phyloP scores from a whole-genome alignment of 2,797 vertebrate genomes.

The Spinus olivaceus region DNA sequence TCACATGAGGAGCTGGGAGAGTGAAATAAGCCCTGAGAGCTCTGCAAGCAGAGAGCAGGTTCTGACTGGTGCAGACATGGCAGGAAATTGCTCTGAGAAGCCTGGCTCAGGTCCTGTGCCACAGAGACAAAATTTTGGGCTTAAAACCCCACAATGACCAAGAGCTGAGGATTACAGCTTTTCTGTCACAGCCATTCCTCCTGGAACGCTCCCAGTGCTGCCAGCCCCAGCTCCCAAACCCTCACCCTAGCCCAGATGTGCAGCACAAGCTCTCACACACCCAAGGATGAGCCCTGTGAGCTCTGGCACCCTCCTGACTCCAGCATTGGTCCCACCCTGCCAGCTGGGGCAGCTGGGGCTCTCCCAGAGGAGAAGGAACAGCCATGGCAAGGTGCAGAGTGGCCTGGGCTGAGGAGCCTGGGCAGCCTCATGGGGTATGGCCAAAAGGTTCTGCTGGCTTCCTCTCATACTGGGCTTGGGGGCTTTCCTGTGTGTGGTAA shows the following conservation, averaged over 20 bases:
- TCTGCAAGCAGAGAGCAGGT: background rate
- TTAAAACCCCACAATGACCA: accelerated
- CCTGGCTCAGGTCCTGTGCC: background rate
- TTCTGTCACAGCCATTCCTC: background rate
- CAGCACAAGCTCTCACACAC: background rate
- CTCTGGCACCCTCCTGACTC: background rate
- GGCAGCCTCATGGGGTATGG: background rate
- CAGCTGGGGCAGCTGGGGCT: background rate
- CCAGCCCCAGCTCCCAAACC: background rate
- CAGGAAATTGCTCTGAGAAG: background rate
- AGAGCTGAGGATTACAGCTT: background rate
- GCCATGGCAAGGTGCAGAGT: too few relatives aligned
- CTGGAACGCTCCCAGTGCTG: background rate
- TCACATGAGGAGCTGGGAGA: background rate
- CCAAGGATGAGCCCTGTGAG: background rate
- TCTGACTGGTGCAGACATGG: background rate
- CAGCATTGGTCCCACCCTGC: background rate
- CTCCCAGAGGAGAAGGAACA: accelerated
- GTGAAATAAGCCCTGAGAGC: background rate
- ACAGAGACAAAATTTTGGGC: background rate
- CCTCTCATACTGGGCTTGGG: background rate
- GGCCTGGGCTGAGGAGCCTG: background rate
- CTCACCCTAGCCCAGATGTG: background rate
- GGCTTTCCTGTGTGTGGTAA: background rate
- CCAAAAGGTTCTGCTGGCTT: background rate